Conservation (phyloP, 2,888 invertebrate species). For the Pseudococcus longispinus region DNA sequence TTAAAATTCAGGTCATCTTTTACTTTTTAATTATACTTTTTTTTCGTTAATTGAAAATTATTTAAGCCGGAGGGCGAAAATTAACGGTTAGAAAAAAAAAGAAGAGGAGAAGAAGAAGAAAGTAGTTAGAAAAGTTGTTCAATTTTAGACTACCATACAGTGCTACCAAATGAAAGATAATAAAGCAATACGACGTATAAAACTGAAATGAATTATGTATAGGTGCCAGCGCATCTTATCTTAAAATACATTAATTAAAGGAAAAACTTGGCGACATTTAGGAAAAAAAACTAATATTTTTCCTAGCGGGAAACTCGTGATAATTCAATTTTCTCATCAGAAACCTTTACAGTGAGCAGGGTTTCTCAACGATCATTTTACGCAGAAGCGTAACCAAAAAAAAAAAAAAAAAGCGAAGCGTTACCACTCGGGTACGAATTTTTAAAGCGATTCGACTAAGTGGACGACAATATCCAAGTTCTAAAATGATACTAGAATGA, state of each 20-base stretch:
- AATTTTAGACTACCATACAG: constrained; percentile 53
- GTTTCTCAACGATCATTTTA: constrained; percentile 45
- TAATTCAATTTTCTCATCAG: constrained; percentile 57
- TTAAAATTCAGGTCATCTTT: constrained; percentile 57
- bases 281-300: constrained; percentile 56
- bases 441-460: not conserved
- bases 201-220: constrained; percentile 56
- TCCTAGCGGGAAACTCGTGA: constrained; percentile 56
- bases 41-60: constrained; percentile 56
- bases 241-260: constrained; percentile 56
- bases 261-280: constrained; percentile 56
- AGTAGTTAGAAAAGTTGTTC: constrained; percentile 50
- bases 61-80: constrained; percentile 54
- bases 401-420: not conserved
- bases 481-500: not conserved
- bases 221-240: constrained; percentile 57
- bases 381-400: not conserved
- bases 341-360: constrained; percentile 50
- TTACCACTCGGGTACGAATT: not conserved
- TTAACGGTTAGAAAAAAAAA: constrained; percentile 31
- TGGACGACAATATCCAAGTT: not conserved
- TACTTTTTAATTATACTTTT: constrained; percentile 56
- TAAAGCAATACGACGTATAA: constrained; percentile 57
- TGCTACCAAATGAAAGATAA: constrained; percentile 55
- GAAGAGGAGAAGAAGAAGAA: constrained; percentile 7